These are phyloP conservation scores for Aphaenogaster ashmeadi DNA, from an alignment of 1,140 invertebrate species.

Conservation along the genomic window DNA sequence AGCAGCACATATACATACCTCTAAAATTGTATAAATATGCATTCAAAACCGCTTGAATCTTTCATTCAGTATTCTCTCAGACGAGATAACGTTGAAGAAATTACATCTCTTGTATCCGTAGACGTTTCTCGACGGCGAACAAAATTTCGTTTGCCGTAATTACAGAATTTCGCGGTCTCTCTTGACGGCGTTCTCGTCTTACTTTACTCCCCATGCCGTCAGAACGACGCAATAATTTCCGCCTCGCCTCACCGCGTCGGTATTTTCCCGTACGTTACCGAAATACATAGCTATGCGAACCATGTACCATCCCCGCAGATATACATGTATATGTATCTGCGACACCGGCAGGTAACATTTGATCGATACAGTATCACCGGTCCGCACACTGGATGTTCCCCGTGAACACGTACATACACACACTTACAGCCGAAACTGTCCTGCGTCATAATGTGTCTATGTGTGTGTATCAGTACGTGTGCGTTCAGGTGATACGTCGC, in stretches of 20 bases:
- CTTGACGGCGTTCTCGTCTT: background rate
- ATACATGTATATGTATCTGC: slow-evolving; percentile 35
- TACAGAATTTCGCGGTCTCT: slow-evolving; percentile 22
- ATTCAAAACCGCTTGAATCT: background rate
- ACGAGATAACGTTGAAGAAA: background rate
- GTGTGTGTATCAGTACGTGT: slow-evolving; percentile 34
- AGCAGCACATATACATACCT: background rate
- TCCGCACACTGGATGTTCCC: slow-evolving; percentile 27
- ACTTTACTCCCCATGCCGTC: slow-evolving; percentile 22
- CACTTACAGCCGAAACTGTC: slow-evolving; percentile 41
- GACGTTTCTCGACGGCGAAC: background rate
- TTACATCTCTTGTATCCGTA: background rate
- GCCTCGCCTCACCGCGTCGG: background rate
- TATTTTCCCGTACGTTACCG: slow-evolving; percentile 46
- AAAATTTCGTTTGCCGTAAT: background rate
- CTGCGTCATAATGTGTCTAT: slow-evolving; percentile 22
- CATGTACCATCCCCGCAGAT: slow-evolving; percentile 7
- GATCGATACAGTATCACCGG: slow-evolving; percentile 71
- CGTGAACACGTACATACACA: slow-evolving; percentile 31
- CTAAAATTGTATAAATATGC: background rate
- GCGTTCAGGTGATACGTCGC: slow-evolving; percentile 42
- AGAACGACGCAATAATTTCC: slow-evolving; percentile 56
- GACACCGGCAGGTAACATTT: slow-evolving; percentile 61
- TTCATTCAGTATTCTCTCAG: background rate
- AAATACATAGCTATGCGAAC: slow-evolving; percentile 47